Evolutionary conservation across 1,140 invertebrate genomes (phyloP).

Genomic region (Heterodera carotae): DNA sequence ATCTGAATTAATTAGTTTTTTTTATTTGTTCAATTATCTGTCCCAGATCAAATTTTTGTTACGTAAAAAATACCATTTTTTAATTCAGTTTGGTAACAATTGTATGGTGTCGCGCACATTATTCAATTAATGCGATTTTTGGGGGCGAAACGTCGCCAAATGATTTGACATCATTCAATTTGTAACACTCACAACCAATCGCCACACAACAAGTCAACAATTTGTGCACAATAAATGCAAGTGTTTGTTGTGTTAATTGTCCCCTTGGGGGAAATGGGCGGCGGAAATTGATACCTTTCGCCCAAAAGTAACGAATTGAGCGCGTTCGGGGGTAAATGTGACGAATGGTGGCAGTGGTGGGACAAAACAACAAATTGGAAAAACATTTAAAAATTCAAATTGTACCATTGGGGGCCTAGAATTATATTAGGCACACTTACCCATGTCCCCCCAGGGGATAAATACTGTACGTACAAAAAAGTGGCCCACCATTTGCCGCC

Average conservation of each 20-base stretch:
- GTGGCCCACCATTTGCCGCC: not conserved
- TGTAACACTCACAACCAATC: too few relatives aligned
- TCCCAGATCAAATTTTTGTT: too few relatives aligned
- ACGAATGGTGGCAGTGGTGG: not conserved
- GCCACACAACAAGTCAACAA: not conserved
- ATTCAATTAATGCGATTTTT: constrained; percentile 13
- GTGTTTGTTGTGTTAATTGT: not conserved
- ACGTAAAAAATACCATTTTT: not conserved
- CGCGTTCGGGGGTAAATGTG: too few relatives aligned
- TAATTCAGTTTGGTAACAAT: not conserved
- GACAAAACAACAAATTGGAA: too few relatives aligned
- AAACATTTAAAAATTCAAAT: too few relatives aligned
- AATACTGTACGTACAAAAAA: not conserved
- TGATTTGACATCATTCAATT: too few relatives aligned
- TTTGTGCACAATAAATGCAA: not conserved
- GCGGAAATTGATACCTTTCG: not conserved
- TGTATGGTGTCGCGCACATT: constrained; percentile 6
- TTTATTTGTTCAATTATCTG: not conserved
- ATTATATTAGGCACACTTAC: too few relatives aligned
- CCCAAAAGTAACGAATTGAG: not conserved
- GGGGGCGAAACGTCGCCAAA: not conserved
- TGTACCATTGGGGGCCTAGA: too few relatives aligned
- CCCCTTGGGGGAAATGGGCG: not conserved
- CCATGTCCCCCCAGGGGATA: too few relatives aligned
- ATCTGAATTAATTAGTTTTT: too few relatives aligned